Evolutionary conservation across 2,797 vertebrate species (phyloP).

Genomic region (Pampus argenteus): DNA sequence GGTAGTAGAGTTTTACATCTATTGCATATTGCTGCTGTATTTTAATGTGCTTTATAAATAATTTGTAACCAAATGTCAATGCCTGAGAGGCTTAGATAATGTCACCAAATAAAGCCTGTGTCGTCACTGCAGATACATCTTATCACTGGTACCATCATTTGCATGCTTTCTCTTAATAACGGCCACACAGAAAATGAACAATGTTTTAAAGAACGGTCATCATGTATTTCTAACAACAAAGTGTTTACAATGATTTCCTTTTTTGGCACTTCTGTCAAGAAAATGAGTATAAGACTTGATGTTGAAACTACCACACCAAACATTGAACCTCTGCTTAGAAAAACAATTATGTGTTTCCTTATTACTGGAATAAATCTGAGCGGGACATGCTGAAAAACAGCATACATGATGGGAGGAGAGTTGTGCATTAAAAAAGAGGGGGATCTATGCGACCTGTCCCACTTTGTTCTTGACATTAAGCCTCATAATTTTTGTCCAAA

Average conservation of each 20-base stretch:
- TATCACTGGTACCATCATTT: neutral
- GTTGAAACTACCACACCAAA: neutral
- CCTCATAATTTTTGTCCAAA: slow-evolving; percentile 24
- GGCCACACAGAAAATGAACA: neutral
- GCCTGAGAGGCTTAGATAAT: neutral
- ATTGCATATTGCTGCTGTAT: neutral
- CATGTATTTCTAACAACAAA: neutral
- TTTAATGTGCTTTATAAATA: neutral
- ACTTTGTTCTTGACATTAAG: slow-evolving; percentile 41
- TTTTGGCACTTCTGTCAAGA: neutral
- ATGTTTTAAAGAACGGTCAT: neutral
- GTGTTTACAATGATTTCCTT: neutral
- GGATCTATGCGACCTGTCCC: neutral
- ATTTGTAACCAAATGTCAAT: slow-evolving; percentile 1
- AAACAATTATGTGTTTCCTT: neutral
- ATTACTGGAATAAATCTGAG: slow-evolving; percentile 20
- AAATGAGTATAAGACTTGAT: neutral
- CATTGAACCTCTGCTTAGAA: neutral
- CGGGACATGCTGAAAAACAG: slow-evolving; percentile 14
- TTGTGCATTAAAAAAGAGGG: too few species aligned
- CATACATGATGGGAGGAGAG: neutral
- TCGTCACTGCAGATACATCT: neutral
- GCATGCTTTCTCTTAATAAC: neutral
- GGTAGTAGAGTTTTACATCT: too few species aligned
- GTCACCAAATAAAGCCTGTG: neutral